These are phyloP conservation scores for Sialis lutaria DNA, from an alignment of 2,888 invertebrate genomes.

Conservation along the genomic window DNA sequence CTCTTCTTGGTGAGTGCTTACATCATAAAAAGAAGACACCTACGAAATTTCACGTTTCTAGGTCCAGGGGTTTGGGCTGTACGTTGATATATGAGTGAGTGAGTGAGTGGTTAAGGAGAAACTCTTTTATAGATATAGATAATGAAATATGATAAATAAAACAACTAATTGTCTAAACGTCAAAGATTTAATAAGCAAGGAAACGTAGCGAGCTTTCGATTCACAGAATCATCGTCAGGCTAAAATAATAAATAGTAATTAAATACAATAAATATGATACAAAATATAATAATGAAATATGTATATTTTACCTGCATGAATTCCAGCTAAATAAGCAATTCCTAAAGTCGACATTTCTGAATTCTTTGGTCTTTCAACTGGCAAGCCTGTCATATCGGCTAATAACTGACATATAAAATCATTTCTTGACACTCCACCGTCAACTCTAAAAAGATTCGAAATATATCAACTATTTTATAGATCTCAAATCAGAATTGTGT, in stretches of 20 bases:
- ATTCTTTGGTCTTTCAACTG: conserved; percentile 54
- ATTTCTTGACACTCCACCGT: conserved; percentile 93
- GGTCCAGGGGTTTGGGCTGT: no score
- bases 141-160: neutral
- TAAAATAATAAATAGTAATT: no score
- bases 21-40: no score
- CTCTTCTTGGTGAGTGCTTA: no score
- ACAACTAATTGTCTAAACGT: no score
- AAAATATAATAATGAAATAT: conserved; percentile 1
- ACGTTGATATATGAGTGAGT: no score
- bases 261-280: no score
- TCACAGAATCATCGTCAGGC: no score
- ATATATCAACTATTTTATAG: neutral
- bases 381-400: conserved; percentile 60
- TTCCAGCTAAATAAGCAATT: conserved; percentile 70
- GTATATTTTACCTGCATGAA: conserved; percentile 42
- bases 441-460: conserved; percentile 43
- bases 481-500: no score
- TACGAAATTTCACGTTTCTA: no score
- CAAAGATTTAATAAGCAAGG: no score
- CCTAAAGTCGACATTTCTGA: conserved; percentile 76
- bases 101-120: conserved; percentile 1
- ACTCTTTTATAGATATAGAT: conserved; percentile 3
- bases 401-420: conserved; percentile 81
- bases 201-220: no score